Evolutionary conservation across 2,888 invertebrate species (phyloP), one percentile per base, ranked within the genome.

Genomic region (Agonopterix arenella): DNA sequence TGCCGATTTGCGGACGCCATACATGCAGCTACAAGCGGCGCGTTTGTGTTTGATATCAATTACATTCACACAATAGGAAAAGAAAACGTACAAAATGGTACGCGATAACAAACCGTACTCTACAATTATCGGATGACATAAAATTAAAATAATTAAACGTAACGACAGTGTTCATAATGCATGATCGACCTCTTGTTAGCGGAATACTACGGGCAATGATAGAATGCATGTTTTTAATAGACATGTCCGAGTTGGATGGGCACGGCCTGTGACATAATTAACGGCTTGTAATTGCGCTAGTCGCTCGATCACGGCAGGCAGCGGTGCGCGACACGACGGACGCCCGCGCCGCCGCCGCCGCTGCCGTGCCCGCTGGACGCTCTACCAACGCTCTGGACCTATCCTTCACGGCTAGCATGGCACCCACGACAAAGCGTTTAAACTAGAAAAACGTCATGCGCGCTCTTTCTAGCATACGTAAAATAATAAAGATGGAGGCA

Each of bases 131-230:
- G 53, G 56, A 58, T 62, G 61, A 62, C 61, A 62, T 62, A 59
- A 62, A 64, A 68, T 68, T 68, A 66, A 63, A 63, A 62, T 68
- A 65, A 70, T 68, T 66, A 65, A 62, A 62, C 50, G 53, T 56
- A 58, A 49, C 52, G 50, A 53, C 51, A 47, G 51, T 45, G 44
- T 49, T 50, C 48, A 47, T 57, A 55, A 52, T 54, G 52, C 51
- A 52, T 48, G 50, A 54, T 55, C 52, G 49, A 40, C 51, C 51
- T 52, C 52, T 56, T 44, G 53, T 55, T 58, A 54, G 48, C 42
- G 36, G 47, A 47, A 44, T 53, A 36, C 11, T 45, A 41, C 18
- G 28, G 13, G 45, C 45, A 50, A 49, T 51, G 47, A 47, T 50
- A 49, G 49, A 49, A 53, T 49, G 49, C 51, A 53, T 47, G 54